These are phyloP conservation scores for Asteroscopus sphinx DNA, from an alignment of 2,888 invertebrate species.

Conservation along the genomic window DNA sequence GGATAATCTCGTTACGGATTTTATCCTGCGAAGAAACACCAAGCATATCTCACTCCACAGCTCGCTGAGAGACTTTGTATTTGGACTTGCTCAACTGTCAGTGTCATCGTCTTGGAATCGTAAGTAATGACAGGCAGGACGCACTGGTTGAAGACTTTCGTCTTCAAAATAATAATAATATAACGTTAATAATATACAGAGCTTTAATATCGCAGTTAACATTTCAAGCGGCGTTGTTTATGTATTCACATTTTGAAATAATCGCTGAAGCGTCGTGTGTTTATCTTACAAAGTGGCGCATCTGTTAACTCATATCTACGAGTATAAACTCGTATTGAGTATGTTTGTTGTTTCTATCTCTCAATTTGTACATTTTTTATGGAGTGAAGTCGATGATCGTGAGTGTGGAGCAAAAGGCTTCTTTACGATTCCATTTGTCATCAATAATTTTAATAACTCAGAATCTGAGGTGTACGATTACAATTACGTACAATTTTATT, in stretches of 20 bases:
- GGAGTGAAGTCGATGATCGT: slow-evolving; percentile 6
- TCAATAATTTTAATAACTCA: too few relatives aligned
- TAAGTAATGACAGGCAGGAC: too few relatives aligned
- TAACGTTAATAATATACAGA: slow-evolving; percentile 12
- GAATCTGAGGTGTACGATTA: too few relatives aligned
- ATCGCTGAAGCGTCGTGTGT: slow-evolving; percentile 61
- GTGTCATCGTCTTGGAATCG: too few relatives aligned
- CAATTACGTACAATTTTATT: too few relatives aligned
- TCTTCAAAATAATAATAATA: too few relatives aligned
- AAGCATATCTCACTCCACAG: too few relatives aligned
- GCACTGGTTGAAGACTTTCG: too few relatives aligned
- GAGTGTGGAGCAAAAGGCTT: not conserved
- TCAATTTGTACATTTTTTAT: slow-evolving; percentile 44
- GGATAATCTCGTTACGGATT: too few relatives aligned
- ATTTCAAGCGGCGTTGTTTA: slow-evolving; percentile 51
- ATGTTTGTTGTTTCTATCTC: slow-evolving; percentile 52
- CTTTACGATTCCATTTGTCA: not conserved
- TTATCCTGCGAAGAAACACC: too few relatives aligned
- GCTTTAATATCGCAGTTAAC: slow-evolving; percentile 41
- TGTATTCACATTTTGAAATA: slow-evolving; percentile 58
- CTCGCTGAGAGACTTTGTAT: too few relatives aligned
- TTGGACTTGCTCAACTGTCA: too few relatives aligned
- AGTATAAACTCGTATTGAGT: slow-evolving; percentile 40
- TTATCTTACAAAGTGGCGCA: slow-evolving; percentile 73
- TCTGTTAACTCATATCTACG: slow-evolving; percentile 63